Evolutionary conservation across 2,113 vertebrate species (phyloP), one percentile per base, ranked within the genome.

Genomic region (Ptilorrhoa leucosticta): DNA sequence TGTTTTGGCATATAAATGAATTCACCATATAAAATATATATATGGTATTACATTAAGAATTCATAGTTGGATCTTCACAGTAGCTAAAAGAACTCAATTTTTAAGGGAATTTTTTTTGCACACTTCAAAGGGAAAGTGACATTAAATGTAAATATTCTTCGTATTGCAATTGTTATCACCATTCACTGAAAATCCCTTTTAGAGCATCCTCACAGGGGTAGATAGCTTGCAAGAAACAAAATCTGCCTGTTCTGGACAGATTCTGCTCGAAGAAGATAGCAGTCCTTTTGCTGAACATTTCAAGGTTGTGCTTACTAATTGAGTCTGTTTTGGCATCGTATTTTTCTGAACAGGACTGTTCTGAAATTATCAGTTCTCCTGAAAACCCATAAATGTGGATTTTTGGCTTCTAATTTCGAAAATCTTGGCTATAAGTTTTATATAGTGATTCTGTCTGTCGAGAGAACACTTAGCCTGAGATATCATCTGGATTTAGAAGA

Each of bases 351-450:
- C 50, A 54, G 81, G 31, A 47, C 75, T 87, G 31, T 79, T 73
- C 57, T 85, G 82, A 88, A 93, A 63, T 94, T 69, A 78, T 51
- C 84, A 80, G 91, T 73, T 85, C 72, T 83, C 80, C 71, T 92
- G 79, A 83, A 93, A 95, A 66, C 35, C 33, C 63, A 40, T 87
- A 76, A 73, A 66, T 31, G 35, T 51, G 68, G 17, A 70, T 44
- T 88, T 96, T 93, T 92, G 90, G 82, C 90, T 73, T 92, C 64
- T 83, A 40, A 73, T 95, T 97, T 94, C 72, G 44, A 83, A 85
- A 87, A 69, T 76, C 40, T 79, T 95, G 91, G 75, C 95, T 80
- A 37, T 86, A 70, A 83, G 42, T 83, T 93, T 93, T 90, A 96
- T 83, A 30, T 23, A 53, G 63, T 2, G 6, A 37, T 85, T 88